Evolutionary conservation across 2,113 vertebrate genomes (phyloP).

Genomic region (Tragelaphus scriptus): DNA sequence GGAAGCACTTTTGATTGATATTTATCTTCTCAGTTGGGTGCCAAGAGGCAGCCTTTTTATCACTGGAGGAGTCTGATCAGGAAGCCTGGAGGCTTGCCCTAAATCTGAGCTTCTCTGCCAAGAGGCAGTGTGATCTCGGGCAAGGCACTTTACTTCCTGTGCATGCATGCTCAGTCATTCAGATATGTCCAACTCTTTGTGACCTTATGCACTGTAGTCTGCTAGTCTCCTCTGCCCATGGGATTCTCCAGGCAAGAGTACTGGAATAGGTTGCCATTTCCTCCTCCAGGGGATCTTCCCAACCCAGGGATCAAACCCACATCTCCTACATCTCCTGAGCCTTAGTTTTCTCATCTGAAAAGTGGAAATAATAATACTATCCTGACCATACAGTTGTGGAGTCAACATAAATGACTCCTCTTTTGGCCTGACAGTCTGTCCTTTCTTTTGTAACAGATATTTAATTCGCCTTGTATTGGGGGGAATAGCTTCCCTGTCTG

Average conservation of each 20-base stretch:
- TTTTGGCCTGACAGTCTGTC: not conserved
- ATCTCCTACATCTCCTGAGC: not conserved
- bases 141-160: not conserved
- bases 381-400: not conserved
- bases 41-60: not conserved
- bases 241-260: not conserved
- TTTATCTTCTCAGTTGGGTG: not conserved
- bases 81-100: not conserved
- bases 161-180: not conserved
- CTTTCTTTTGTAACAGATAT: not conserved
- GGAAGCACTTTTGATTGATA: not conserved
- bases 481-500: not conserved
- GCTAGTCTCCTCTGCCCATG: not conserved
- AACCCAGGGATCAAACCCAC: not conserved
- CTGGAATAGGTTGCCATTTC: not conserved
- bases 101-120: not conserved
- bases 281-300: not conserved
- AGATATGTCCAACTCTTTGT: not conserved
- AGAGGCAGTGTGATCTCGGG: not conserved
- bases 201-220: not conserved
- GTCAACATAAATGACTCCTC: not conserved
- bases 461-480: not conserved
- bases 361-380: not conserved
- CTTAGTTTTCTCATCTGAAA: slow-evolving; percentile 25
- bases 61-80: not conserved